Percentiles rank a stretch among this genome's conserved stretches.
phyloP scores from a whole-genome alignment of 2,797 vertebrate genomes.

The Coracias cyanogaster region DNA sequence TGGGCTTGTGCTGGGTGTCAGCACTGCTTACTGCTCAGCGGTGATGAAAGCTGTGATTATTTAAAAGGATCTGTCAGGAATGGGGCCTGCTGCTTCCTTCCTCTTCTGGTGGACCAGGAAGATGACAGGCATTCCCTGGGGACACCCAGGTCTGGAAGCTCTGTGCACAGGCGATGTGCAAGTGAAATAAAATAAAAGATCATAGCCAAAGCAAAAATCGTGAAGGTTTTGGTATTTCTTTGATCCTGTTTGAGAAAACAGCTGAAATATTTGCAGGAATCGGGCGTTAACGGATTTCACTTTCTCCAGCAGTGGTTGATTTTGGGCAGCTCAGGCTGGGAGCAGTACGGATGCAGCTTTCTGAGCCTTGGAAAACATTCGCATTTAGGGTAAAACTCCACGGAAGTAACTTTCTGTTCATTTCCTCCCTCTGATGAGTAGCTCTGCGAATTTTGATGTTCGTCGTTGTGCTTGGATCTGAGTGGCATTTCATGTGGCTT shows the following conservation, averaged over 20 bases:
- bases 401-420: background rate
- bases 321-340: background rate
- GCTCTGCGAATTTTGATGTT: background rate
- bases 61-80: background rate
- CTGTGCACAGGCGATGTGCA: too few species aligned
- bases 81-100: background rate
- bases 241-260: background rate
- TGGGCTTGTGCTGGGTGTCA: background rate
- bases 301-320: background rate
- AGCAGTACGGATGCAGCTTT: rapidly evolving
- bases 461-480: background rate
- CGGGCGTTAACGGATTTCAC: background rate
- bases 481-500: background rate
- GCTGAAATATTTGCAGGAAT: background rate
- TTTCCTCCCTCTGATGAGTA: background rate
- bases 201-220: background rate
- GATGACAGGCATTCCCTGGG: background rate
- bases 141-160: background rate
- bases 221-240: background rate
- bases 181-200: background rate
- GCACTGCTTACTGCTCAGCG: background rate
- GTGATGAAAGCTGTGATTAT: background rate
- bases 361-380: background rate
- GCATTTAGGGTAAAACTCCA: background rate
- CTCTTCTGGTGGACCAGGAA: background rate